A percentile compares a stretch with the other conserved stretches of the same genome.
Conservation (phyloP, 2,888 invertebrate species). For the Andrena hattorfiana region DNA sequence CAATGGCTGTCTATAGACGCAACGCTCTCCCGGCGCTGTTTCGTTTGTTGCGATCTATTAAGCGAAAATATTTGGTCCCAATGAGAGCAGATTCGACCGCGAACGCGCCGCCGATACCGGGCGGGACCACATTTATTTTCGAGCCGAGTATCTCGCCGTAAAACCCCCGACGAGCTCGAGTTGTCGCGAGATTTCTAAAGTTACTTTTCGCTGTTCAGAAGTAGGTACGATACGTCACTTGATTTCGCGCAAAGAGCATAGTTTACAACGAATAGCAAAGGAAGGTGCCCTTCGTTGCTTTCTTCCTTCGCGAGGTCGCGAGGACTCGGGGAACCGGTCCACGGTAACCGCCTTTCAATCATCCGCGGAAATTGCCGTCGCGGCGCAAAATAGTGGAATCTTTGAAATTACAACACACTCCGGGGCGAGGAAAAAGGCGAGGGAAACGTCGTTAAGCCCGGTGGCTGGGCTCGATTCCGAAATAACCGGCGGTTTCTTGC, state of each 20-base stretch:
- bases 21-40: constrained; percentile 59
- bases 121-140: constrained; percentile 23
- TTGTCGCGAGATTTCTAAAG: background rate
- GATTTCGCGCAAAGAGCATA: background rate
- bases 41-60: constrained; percentile 79
- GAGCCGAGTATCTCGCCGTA: background rate
- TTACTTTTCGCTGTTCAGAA: background rate
- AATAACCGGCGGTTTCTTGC: constrained; percentile 66
- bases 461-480: constrained; percentile 73
- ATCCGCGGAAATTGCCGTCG: constrained; percentile 48
- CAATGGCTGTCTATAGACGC: constrained; percentile 73
- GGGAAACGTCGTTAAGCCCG: constrained; percentile 61
- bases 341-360: constrained; percentile 60
- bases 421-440: constrained; percentile 47
- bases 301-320: background rate
- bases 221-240: background rate
- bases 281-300: background rate
- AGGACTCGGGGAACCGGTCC: background rate
- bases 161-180: background rate
- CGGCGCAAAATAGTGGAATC: constrained; percentile 44
- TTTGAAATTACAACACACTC: constrained; percentile 53
- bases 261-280: background rate
- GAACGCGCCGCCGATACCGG: background rate
- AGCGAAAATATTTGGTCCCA: constrained; percentile 75
- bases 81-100: constrained; percentile 23